A percentile compares a stretch with the other conserved stretches of the same genome.
Conservation (phyloP, 1,140 invertebrate species). For the Ctenoplectra terminalis region DNA sequence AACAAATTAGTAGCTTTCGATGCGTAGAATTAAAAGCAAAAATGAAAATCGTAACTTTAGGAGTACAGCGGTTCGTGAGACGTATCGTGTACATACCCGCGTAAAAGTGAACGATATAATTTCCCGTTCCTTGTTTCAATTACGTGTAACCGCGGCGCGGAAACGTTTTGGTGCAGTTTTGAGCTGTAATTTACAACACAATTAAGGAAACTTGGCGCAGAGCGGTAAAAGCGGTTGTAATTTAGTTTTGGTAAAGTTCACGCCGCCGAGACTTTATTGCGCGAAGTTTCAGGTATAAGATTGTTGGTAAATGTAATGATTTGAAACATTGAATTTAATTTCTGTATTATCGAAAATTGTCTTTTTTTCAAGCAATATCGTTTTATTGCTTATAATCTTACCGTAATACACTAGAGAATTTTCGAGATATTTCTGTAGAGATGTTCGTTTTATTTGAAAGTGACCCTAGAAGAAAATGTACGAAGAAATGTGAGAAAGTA, state of each 20-base stretch:
- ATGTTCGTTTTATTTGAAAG: not conserved
- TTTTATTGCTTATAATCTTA: too few species aligned
- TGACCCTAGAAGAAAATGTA: not conserved
- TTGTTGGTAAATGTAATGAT: not conserved
- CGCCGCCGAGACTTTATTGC: not conserved
- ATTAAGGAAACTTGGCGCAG: not conserved
- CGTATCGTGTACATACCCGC: too few species aligned
- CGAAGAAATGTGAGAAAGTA: slow-evolving; percentile 18
- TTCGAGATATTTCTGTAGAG: not conserved
- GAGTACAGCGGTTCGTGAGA: too few species aligned
- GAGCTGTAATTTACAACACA: not conserved
- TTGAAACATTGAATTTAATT: not conserved
- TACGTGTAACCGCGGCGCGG: not conserved
- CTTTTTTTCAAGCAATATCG: too few species aligned
- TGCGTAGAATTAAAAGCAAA: too few species aligned
- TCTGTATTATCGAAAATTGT: too few species aligned
- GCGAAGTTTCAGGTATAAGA: not conserved
- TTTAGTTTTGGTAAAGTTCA: not conserved
- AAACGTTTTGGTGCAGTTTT: not conserved
- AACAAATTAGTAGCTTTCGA: too few species aligned
- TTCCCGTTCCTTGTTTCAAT: not conserved
- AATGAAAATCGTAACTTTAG: too few species aligned
- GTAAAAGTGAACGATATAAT: not conserved
- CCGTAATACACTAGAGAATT: not conserved
- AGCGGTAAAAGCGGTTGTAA: not conserved